phyloP scores from a whole-genome alignment of 2,113 vertebrate genomes.

The Ursus arctos region DNA sequence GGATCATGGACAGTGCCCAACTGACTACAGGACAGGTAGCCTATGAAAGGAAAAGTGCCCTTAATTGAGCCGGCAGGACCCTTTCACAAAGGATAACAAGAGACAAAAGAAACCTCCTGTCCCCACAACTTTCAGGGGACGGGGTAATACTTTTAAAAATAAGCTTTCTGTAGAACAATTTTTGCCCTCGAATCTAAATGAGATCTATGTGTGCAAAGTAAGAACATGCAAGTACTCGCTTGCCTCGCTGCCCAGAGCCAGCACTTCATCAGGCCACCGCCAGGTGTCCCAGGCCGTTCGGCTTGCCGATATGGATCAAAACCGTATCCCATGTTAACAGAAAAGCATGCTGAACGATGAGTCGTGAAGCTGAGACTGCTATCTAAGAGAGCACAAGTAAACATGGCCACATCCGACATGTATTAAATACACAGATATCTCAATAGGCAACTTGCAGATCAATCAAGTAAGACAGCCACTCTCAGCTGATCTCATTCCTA shows the following conservation, averaged over 20 bases:
- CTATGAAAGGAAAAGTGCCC: neutral
- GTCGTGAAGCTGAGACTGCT: neutral
- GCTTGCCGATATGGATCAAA: neutral
- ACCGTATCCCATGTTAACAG: neutral
- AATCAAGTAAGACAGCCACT: neutral
- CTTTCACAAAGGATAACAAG: fast-evolving
- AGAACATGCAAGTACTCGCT: neutral
- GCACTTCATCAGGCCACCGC: neutral
- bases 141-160: neutral
- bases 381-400: no score
- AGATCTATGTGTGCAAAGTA: neutral
- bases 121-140: neutral
- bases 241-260: neutral
- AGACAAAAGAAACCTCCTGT: neutral
- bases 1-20: no score
- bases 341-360: neutral
- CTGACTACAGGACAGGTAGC: fast-evolving
- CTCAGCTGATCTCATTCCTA: neutral
- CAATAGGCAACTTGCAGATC: neutral
- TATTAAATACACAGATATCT: neutral
- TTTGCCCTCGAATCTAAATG: neutral
- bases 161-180: neutral
- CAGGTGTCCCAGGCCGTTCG: neutral
- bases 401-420: neutral
- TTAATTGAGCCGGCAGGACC: neutral